Percentiles rank a stretch among this genome's conserved stretches.
Conservation (phyloP, 2,797 vertebrate species). For the Anguilla pacifica region DNA sequence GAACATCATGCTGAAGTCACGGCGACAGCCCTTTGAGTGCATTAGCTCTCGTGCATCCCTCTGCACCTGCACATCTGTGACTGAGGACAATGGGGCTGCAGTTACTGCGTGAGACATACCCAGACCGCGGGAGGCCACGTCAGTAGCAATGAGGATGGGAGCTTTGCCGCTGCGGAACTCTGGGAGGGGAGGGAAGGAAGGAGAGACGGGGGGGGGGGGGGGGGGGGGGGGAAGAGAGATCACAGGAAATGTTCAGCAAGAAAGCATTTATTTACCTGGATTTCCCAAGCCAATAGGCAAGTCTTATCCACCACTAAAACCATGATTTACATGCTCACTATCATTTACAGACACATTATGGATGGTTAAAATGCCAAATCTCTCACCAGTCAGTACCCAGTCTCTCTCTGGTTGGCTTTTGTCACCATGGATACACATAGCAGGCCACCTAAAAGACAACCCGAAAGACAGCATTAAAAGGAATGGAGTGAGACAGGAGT, state of each 20-base stretch:
- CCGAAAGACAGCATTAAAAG: not conserved
- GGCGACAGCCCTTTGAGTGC: not conserved
- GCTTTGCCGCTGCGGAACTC: conserved; percentile 98
- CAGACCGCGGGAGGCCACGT: conserved; percentile 98
- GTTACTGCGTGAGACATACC: conserved; percentile 66
- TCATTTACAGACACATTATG: not conserved
- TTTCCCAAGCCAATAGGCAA: not conserved
- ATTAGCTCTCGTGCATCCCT: not conserved
- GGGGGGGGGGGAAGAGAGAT: too few species aligned
- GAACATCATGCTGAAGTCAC: not conserved
- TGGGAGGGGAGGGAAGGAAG: conserved; percentile 50
- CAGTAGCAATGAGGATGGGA: conserved; percentile 97
- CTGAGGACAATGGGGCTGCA: not conserved
- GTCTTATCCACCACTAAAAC: not conserved
- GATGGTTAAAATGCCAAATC: not conserved
- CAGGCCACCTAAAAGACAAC: conserved; percentile 85
- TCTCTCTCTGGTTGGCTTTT: conserved; percentile 99
- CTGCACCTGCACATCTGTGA: not conserved
- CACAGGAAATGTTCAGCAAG: not conserved
- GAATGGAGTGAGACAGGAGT: not conserved
- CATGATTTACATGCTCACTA: not conserved
- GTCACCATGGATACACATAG: conserved; percentile 99
- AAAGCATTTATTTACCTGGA: not conserved
- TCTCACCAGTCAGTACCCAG: conserved; percentile 94
- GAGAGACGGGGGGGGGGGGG: not conserved